Conservation (phyloP, 1,140 invertebrate genomes). For the Plutomurus gul region DNA sequence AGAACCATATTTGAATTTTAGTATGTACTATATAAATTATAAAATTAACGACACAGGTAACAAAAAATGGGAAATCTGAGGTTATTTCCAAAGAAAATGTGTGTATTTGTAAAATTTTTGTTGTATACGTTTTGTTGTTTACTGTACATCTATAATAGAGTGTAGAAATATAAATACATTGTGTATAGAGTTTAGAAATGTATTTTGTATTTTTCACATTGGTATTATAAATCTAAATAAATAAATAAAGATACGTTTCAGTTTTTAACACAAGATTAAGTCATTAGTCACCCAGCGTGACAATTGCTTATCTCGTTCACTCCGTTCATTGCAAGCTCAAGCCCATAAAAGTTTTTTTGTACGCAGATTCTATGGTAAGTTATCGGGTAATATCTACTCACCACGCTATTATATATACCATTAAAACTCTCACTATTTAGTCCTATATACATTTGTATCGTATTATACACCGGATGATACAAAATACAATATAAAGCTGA, state of each 20-base stretch:
- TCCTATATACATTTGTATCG: not conserved
- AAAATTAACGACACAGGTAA: not conserved
- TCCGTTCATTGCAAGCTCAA: not conserved
- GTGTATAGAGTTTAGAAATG: not conserved
- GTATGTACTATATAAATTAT: not conserved
- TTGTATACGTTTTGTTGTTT: no score
- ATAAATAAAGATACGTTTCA: no score
- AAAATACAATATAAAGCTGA: no score
- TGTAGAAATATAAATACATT: not conserved
- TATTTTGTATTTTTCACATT: no score
- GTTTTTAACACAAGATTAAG: not conserved
- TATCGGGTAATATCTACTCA: not conserved
- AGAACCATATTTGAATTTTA: not conserved
- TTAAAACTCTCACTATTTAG: not conserved
- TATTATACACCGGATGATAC: no score
- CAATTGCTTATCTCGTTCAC: slow-evolving; percentile 4
- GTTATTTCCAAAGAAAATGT: not conserved
- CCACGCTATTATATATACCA: not conserved
- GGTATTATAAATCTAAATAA: no score
- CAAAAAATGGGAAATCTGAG: not conserved
- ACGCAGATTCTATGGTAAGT: not conserved
- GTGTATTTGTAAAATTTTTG: no score
- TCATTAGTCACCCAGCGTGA: slow-evolving; percentile 28
- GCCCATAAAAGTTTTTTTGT: slow-evolving; percentile 6
- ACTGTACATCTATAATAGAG: not conserved